Base-by-base conservation (phyloP, 2,888 invertebrate species). In the Thalpophila matura region DNA sequence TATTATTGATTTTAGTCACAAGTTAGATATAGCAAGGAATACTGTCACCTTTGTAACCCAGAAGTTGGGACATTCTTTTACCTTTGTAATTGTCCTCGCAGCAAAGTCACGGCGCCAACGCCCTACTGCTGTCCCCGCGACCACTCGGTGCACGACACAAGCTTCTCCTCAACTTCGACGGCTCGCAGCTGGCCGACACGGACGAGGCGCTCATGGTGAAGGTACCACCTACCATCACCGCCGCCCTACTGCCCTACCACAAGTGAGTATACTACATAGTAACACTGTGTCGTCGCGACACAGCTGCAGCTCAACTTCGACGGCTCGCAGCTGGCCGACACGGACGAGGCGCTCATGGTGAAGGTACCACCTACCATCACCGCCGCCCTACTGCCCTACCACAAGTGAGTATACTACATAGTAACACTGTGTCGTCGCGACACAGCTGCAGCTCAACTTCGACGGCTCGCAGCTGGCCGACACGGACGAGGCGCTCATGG, bases 21-120 rank as follows among this genome's bases (percentile, higher is more conserved):
- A n/a, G n/a, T n/a, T n/a, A n/a, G n/a, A n/a, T n/a, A n/a, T n/a
- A n/a, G n/a, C n/a, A n/a, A n/a, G n/a, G n/a, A n/a, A n/a, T n/a
- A n/a, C n/a, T n/a, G n/a, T n/a, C n/a, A n/a, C n/a, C n/a, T n/a
- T n/a, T n/a, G n/a, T n/a, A n/a, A n/a, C n/a, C n/a, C n/a, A n/a
- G n/a, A n/a, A n/a, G n/a, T n/a, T n/a, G n/a, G n/a, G n/a, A n/a
- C n/a, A n/a, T n/a, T n/a, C n/a, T n/a, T n/a, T n/a, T n/a, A 37
- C 10, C 6, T 42, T 3, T 35, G 14, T 4, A 3, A 57, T 51
- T 0, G 1, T 18, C 1, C 7, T n/a, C 1, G 4, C 82, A 93
- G 94, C 75, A 85, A 0, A 57, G 58, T 2, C 92, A 92, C 83
- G 93, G 93, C 1, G 3, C 51, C 1, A 91, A 94, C 82, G 91